Evolutionary conservation across 2,888 invertebrate species (phyloP).

Genomic region (Podabrus alpinus): DNA sequence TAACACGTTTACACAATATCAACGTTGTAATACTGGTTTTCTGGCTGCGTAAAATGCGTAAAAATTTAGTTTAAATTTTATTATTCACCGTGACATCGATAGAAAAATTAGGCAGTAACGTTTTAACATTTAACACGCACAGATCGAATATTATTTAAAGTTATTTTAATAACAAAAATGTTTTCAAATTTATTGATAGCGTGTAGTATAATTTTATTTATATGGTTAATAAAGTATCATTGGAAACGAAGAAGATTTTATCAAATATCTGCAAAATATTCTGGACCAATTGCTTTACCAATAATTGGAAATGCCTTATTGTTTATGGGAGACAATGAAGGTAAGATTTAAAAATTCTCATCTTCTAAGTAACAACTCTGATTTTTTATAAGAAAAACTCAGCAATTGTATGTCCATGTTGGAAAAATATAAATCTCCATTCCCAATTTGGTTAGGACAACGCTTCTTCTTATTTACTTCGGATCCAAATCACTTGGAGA

Average conservation of each 20-base stretch:
- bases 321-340: conserved; percentile 34
- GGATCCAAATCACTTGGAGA: conserved; percentile 29
- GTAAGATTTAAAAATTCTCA: neutral
- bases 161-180: neutral
- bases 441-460: conserved; percentile 28
- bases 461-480: conserved; percentile 22
- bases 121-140: neutral
- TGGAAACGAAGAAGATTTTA: conserved; percentile 1
- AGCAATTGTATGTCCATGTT: neutral
- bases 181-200: neutral
- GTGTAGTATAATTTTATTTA: neutral
- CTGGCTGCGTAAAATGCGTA: too few species aligned
- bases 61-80: too few species aligned
- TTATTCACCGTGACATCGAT: too few species aligned
- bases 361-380: neutral
- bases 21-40: too few species aligned
- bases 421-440: neutral
- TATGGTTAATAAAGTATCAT: neutral
- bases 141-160: neutral
- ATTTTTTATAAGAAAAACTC: neutral
- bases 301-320: conserved; percentile 39
- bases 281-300: conserved; percentile 39
- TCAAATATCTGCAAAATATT: conserved; percentile 25
- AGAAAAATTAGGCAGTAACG: neutral
- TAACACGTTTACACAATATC: too few species aligned